Evolutionary conservation across 2,113 vertebrate genomes (phyloP).

Genomic region (Canis aureus): DNA sequence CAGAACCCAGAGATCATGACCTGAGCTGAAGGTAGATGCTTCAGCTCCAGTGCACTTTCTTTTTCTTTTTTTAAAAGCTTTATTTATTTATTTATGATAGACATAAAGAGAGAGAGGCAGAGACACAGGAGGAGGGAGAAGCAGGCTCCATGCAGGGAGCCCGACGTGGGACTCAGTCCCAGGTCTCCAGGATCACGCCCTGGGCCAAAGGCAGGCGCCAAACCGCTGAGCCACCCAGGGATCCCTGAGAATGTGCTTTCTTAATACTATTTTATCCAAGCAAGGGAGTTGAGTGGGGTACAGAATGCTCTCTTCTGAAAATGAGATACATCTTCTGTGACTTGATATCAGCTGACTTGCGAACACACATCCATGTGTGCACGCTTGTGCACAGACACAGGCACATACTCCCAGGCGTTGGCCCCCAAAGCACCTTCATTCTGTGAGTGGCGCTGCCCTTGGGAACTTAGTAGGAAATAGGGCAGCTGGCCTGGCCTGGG

Average conservation of each 20-base stretch:
- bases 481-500: background rate
- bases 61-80: too few relatives aligned
- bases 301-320: background rate
- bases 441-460: background rate
- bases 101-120: too few relatives aligned
- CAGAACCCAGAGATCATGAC: too few relatives aligned
- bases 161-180: too few relatives aligned
- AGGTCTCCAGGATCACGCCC: too few relatives aligned
- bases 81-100: too few relatives aligned
- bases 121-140: too few relatives aligned
- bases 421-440: accelerated
- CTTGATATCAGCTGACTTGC: background rate
- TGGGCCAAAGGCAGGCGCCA: too few relatives aligned
- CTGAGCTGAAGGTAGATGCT: too few relatives aligned
- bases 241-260: background rate
- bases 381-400: accelerated
- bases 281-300: background rate
- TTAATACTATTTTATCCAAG: background rate
- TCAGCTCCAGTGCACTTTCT: too few relatives aligned
- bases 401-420: background rate
- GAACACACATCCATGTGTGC: accelerated
- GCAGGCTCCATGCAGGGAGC: too few relatives aligned
- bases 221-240: too few relatives aligned
- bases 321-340: background rate
- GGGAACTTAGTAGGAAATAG: accelerated